Base-by-base conservation (phyloP, 2,797 vertebrate genomes). In the Eidolon dupreanum region DNA sequence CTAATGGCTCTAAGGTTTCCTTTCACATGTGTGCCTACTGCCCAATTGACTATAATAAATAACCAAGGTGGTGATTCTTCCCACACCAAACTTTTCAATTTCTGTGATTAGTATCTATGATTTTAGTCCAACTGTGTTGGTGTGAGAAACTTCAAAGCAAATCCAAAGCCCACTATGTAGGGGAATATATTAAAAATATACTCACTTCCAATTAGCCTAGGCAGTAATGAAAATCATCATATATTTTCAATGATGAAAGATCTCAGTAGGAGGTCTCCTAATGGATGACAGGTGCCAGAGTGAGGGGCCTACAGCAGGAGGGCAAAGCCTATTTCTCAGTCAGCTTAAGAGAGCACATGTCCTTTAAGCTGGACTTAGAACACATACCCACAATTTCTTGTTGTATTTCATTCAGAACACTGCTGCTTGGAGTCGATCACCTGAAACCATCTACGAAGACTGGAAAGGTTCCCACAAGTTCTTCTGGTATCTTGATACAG, bases 211-310 rank as follows among this genome's bases (percentile, higher is more conserved):
- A 99, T 99, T 99, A 99, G 98, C 97, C 98, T 97, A 98, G 98
- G 98, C 93, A 90, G 98, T 98, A 98, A 98, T 97, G 98, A 98
- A 98, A 98, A 98, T 98, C 98, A 98, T 99, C 99, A 98, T 99
- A 99, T 99, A 99, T 99, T 99, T 98, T 99, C 97, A 98, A 98
- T 98, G 99, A 99, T 99, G 99, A 99, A 99, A 99, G 99, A 98
- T 98, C 98, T 98, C 97, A 98, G 98, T 98, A 98, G 99, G 99
- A 99, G 99, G 99, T 98, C 99, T 99, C 98, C 98, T 99, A 99
- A 99, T 97, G 97, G 98, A 98, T 99, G 98, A 98, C 99, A 99
- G 99, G 99, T 99, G 99, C 98, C 99, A 98, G 79, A 97, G 98
- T 98, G 97, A 98, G 99, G 98, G 81, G 66, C 84, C n/a, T 93